Conservation (phyloP, 2,888 invertebrate genomes). For the Drymonia ruficornis region DNA sequence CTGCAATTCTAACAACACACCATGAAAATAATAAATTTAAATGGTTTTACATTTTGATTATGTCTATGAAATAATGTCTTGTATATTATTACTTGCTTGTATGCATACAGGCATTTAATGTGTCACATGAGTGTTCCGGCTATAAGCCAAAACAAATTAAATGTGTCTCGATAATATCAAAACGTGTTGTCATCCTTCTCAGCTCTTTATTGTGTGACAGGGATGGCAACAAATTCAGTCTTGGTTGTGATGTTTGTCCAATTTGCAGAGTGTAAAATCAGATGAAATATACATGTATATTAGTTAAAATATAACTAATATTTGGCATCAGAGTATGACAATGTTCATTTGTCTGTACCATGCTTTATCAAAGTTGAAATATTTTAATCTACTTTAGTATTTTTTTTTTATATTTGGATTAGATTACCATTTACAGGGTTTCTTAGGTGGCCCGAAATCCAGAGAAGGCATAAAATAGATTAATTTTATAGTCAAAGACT, state of each 20-base stretch:
- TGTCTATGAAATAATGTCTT: too few relatives aligned
- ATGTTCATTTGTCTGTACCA: constrained; percentile 36
- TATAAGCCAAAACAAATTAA: too few relatives aligned
- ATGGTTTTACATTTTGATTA: too few relatives aligned
- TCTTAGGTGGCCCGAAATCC: too few relatives aligned
- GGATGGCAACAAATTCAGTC: not conserved
- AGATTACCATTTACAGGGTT: too few relatives aligned
- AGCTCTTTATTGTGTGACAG: not conserved
- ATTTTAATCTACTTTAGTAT: not conserved
- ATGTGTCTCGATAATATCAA: too few relatives aligned
- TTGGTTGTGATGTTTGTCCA: not conserved
- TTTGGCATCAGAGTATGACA: constrained; percentile 70
- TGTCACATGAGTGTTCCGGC: too few relatives aligned
- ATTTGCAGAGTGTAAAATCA: constrained; percentile 20
- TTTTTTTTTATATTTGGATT: too few relatives aligned
- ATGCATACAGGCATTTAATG: too few relatives aligned
- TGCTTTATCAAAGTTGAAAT: constrained; percentile 27
- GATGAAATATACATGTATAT: constrained; percentile 43
- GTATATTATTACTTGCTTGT: too few relatives aligned
- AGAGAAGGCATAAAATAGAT: too few relatives aligned
- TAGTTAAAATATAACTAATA: constrained; percentile 67
- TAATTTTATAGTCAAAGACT: too few relatives aligned
- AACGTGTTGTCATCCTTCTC: not conserved
- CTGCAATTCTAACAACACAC: constrained; percentile 18
- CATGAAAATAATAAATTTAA: not conserved